Percentiles rank a stretch among this genome's conserved stretches.
These are phyloP conservation scores for Cryptosula pallasiana DNA, from an alignment of 2,888 invertebrate genomes.

Conservation along the genomic window DNA sequence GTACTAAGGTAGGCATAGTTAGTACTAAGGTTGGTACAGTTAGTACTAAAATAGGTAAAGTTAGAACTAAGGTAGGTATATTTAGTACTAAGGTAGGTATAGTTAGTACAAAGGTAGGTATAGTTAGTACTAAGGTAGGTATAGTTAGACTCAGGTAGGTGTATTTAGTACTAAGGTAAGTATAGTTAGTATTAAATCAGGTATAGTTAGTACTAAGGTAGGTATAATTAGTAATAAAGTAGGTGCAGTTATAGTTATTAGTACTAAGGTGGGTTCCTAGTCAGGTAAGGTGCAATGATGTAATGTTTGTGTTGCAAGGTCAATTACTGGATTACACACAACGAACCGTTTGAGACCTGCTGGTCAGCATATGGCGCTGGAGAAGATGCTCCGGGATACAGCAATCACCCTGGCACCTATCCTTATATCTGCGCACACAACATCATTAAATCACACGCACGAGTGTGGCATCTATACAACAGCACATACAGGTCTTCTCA, in stretches of 20 bases:
- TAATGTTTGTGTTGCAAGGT: slow-evolving; percentile 32
- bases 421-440: slow-evolving; percentile 64
- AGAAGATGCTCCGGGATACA: slow-evolving; percentile 32
- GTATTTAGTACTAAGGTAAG: too few relatives aligned
- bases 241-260: not conserved
- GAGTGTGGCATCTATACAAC: slow-evolving; percentile 59
- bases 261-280: not conserved
- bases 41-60: too few relatives aligned
- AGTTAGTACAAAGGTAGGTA: too few relatives aligned
- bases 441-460: slow-evolving; percentile 63
- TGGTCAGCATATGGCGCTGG: slow-evolving; percentile 34
- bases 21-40: too few relatives aligned
- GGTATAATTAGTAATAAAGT: not conserved
- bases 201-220: too few relatives aligned
- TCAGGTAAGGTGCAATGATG: not conserved
- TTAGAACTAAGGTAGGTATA: too few relatives aligned
- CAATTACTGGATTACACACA: slow-evolving; percentile 70
- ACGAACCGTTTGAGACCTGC: slow-evolving; percentile 61
- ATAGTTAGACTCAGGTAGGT: too few relatives aligned
- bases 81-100: too few relatives aligned
- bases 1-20: too few relatives aligned
- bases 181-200: too few relatives aligned
- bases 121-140: too few relatives aligned
- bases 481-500: slow-evolving; percentile 33
- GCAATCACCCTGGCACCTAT: slow-evolving; percentile 31